phyloP scores from a whole-genome alignment of 2,113 vertebrate genomes.

The Lycocorax pyrrhopterus region DNA sequence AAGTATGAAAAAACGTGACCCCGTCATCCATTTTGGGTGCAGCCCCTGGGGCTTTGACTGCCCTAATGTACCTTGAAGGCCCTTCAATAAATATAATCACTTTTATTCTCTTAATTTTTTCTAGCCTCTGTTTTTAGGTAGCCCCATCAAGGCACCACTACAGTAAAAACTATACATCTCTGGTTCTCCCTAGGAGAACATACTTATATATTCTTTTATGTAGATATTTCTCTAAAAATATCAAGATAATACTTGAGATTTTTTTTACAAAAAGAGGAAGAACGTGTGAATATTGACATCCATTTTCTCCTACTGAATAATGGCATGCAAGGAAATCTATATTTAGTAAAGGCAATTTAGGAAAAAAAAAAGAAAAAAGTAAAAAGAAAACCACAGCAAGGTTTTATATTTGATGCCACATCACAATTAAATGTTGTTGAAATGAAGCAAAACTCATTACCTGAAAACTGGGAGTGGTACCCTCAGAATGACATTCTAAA shows the following conservation, averaged over 20 bases:
- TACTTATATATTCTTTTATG: not conserved
- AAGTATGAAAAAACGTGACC: not conserved
- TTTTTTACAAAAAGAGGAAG: too few species aligned
- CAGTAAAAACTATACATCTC: not conserved
- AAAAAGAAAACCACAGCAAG: not conserved
- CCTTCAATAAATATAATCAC: not conserved
- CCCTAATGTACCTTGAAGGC: not conserved
- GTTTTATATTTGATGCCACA: not conserved
- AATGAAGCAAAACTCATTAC: not conserved
- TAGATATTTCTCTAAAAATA: not conserved
- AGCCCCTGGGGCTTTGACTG: not conserved
- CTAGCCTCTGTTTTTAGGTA: not conserved
- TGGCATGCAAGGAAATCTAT: not conserved
- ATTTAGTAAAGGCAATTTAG: not conserved
- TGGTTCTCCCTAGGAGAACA: not conserved
- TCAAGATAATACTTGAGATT: not conserved
- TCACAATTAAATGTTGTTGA: not conserved
- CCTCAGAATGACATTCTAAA: not conserved
- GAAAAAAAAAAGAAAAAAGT: too few species aligned
- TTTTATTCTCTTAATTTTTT: not conserved
- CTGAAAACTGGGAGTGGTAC: not conserved
- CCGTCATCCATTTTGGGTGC: not conserved
- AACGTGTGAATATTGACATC: not conserved
- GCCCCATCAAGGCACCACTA: not conserved
- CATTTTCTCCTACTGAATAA: not conserved